Evolutionary conservation across 2,113 vertebrate species (phyloP).

Genomic region (Alethe castanea): DNA sequence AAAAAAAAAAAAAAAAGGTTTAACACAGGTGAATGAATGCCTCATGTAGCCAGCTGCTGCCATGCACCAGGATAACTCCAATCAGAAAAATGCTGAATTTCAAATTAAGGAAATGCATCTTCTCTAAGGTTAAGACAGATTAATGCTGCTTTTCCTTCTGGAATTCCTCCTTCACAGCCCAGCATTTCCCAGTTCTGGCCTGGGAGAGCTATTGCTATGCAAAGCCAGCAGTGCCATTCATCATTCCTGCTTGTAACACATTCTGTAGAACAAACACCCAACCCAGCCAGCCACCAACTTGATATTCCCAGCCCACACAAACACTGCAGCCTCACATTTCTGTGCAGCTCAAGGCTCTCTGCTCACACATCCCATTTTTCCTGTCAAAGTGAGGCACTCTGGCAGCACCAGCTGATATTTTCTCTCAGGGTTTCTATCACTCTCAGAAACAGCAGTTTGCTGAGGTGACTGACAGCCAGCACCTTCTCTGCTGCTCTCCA

Average conservation of each 20-base stretch:
- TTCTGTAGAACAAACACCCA: background rate
- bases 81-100: background rate
- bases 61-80: background rate
- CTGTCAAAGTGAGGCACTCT: background rate
- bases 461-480: background rate
- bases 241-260: background rate
- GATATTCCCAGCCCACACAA: background rate
- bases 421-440: background rate
- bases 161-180: background rate
- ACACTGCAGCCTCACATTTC: background rate
- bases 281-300: background rate
- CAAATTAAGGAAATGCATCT: background rate
- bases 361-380: background rate
- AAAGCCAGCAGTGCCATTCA: background rate
- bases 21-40: background rate
- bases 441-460: background rate
- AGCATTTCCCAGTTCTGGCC: background rate
- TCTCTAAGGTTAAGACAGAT: background rate
- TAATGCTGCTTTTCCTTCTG: background rate
- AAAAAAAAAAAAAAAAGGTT: background rate
- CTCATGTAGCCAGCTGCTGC: background rate
- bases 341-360: background rate
- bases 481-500: background rate
- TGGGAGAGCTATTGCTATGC: background rate
- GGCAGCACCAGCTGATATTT: background rate